phyloP scores from a whole-genome alignment of 2,797 vertebrate genomes.

The Bufotes viridis region DNA sequence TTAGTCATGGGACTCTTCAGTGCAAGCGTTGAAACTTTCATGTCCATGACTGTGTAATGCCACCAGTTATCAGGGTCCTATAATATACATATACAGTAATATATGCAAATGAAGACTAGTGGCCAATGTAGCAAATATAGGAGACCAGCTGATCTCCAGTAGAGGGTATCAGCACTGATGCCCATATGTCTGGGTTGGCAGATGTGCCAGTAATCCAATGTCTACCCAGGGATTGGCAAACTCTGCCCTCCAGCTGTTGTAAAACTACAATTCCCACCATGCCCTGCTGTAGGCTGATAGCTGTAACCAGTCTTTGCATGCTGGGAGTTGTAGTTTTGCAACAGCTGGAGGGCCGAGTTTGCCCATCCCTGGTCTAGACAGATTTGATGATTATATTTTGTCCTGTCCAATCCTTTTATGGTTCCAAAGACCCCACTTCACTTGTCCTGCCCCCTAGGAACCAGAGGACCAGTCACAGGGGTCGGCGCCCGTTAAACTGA shows the following conservation, averaged over 20 bases:
- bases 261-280: too few relatives aligned
- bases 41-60: neutral
- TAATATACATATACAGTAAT: neutral
- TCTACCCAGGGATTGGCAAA: too few relatives aligned
- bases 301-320: too few relatives aligned
- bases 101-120: slow-evolving; percentile 21
- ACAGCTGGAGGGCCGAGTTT: too few relatives aligned
- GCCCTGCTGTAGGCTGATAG: too few relatives aligned
- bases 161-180: neutral
- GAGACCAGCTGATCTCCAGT: neutral
- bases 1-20: neutral
- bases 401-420: neutral
- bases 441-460: neutral
- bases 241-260: too few relatives aligned
- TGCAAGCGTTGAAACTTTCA: neutral
- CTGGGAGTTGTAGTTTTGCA: too few relatives aligned
- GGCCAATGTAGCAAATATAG: slow-evolving; percentile 7
- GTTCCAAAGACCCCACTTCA: neutral
- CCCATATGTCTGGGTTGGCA: neutral
- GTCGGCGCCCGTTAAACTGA: neutral
- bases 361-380: too few relatives aligned
- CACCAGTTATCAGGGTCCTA: neutral
- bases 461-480: too few relatives aligned
- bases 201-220: neutral
- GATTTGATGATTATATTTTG: neutral